These are phyloP conservation scores for Lepidonotus clava DNA, from an alignment of 2,888 invertebrate genomes.

Conservation along the genomic window DNA sequence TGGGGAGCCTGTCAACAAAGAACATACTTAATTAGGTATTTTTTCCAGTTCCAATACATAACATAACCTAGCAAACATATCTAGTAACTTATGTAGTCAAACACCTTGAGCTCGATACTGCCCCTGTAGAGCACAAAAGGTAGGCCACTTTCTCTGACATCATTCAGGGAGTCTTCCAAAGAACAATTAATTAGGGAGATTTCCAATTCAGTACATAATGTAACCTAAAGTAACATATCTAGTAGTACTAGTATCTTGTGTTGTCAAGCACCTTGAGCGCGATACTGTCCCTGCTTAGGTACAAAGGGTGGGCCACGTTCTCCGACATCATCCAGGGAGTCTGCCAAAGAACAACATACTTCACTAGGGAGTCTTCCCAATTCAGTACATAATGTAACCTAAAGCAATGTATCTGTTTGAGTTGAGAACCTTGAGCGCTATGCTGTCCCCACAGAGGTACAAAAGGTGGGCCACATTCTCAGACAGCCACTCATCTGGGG, in stretches of 20 bases:
- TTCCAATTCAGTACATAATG: too few species aligned
- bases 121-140: constrained; percentile 77
- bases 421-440: constrained; percentile 75
- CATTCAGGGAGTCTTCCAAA: constrained; percentile 75
- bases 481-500: constrained; percentile 79
- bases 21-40: too few species aligned
- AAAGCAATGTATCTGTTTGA: too few species aligned
- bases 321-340: constrained; percentile 78
- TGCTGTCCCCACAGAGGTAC: constrained; percentile 76
- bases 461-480: constrained; percentile 78
- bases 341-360: constrained; percentile 67
- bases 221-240: too few species aligned
- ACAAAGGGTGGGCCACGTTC: constrained; percentile 77
- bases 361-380: too few species aligned
- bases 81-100: too few species aligned
- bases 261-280: constrained; percentile 76
- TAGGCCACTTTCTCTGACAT: constrained; percentile 78
- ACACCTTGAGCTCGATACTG: constrained; percentile 75
- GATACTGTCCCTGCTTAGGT: constrained; percentile 76
- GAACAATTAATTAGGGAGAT: too few species aligned
- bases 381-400: too few species aligned
- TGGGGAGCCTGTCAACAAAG: constrained; percentile 75
- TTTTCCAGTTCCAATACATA: too few species aligned
- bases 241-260: too few species aligned
- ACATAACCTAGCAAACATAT: too few species aligned